A percentile compares a stretch with the other conserved stretches of the same genome.
Evolutionary conservation across 2,797 vertebrate species (phyloP).

Genomic region (Argya squamiceps): DNA sequence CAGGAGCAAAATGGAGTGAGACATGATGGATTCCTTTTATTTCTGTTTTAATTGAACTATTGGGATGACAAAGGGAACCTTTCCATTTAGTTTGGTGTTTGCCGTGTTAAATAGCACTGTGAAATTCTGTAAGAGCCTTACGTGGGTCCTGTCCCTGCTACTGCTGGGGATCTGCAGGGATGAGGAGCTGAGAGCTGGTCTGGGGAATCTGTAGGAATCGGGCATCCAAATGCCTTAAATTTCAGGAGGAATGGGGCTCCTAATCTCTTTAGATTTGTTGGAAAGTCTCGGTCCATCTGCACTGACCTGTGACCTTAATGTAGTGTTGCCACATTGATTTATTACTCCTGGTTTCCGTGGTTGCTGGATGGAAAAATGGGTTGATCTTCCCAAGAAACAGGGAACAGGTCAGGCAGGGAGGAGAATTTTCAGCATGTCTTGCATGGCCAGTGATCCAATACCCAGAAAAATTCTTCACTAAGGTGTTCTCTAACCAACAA

Average conservation of each 20-base stretch:
- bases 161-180: neutral
- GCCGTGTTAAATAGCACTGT: conserved; percentile 1
- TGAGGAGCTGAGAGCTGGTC: neutral
- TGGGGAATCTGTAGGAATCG: neutral
- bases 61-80: neutral
- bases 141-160: neutral
- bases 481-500: neutral
- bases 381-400: neutral
- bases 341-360: neutral
- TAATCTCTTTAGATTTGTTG: neutral
- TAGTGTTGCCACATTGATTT: neutral
- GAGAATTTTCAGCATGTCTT: neutral
- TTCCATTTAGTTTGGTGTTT: neutral
- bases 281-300: neutral
- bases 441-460: neutral
- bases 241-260: neutral
- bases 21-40: neutral
- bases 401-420: neutral
- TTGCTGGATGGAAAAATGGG: neutral
- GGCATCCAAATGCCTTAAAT: neutral
- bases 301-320: neutral
- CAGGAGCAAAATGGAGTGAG: neutral
- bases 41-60: neutral
- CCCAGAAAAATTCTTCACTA: neutral
- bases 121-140: conserved; percentile 15